These are phyloP conservation scores for Berghia stephanieae DNA, from an alignment of 1,140 invertebrate species.

Conservation along the genomic window DNA sequence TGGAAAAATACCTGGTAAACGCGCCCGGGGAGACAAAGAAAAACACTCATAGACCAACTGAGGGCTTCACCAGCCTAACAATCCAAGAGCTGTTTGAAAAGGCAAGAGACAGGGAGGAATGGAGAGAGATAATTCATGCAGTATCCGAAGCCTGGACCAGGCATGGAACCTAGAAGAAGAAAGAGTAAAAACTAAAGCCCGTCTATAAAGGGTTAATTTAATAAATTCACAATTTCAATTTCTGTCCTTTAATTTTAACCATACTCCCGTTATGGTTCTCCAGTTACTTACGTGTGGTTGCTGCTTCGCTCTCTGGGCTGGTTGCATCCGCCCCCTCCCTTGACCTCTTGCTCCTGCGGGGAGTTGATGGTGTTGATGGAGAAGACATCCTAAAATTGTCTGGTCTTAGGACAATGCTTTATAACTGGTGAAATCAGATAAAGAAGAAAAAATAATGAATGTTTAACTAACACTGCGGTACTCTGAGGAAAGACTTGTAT, in stretches of 20 bases:
- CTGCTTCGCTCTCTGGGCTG: slow-evolving; percentile 37
- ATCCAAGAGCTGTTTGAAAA: too few species aligned
- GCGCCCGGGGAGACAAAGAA: too few species aligned
- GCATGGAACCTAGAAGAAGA: not conserved
- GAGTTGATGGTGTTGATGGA: slow-evolving; percentile 42
- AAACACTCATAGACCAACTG: too few species aligned
- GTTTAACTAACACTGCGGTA: not conserved
- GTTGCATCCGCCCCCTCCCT: slow-evolving; percentile 39
- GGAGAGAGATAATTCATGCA: not conserved
- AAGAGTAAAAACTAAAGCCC: not conserved
- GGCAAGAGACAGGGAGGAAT: too few species aligned
- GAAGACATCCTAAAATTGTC: slow-evolving; percentile 45
- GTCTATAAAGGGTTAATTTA: too few species aligned
- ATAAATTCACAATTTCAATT: too few species aligned
- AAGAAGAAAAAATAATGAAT: not conserved
- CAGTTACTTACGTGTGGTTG: slow-evolving; percentile 25
- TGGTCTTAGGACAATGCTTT: not conserved
- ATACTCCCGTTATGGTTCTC: too few species aligned
- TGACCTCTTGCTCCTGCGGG: slow-evolving; percentile 46
- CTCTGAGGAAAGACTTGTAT: too few species aligned
- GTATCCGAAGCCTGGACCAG: not conserved
- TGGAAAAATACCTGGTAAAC: too few species aligned
- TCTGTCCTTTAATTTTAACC: too few species aligned
- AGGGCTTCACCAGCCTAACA: too few species aligned
- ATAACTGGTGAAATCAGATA: not conserved